Conservation (phyloP, 2,113 vertebrate genomes). For the Lichenostomus cassidix region DNA sequence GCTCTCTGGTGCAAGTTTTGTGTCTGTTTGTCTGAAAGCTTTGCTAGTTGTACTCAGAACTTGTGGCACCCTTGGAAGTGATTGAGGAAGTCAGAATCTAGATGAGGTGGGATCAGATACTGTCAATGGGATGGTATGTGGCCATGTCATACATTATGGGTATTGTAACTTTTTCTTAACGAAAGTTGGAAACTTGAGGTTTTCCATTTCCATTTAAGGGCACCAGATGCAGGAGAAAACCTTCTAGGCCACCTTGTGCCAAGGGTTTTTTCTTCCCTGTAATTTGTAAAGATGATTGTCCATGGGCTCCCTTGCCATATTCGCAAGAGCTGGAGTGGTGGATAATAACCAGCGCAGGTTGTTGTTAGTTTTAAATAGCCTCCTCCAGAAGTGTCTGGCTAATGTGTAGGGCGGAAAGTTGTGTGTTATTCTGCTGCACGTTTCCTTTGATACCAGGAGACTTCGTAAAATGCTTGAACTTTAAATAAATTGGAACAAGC, state of each 20-base stretch:
- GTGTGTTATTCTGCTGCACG: fast-evolving
- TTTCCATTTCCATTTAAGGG: slow-evolving; percentile 31
- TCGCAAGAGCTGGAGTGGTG: not conserved
- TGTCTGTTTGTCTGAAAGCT: not conserved
- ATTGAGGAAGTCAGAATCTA: not conserved
- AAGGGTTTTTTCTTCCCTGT: slow-evolving; percentile 3
- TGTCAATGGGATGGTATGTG: not conserved
- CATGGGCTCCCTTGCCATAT: not conserved
- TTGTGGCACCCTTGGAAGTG: not conserved
- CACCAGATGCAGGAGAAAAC: not conserved
- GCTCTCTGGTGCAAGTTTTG: not conserved
- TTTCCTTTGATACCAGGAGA: slow-evolving; percentile 5
- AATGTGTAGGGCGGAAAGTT: not conserved
- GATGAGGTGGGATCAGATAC: not conserved
- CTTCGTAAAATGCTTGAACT: not conserved
- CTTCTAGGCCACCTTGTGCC: not conserved
- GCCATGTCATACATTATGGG: not conserved
- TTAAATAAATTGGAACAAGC: not conserved
- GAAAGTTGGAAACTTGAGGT: not conserved
- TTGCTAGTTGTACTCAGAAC: not conserved
- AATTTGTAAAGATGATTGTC: not conserved
- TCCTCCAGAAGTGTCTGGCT: not conserved
- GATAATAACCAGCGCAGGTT: not conserved
- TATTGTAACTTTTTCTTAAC: not conserved
- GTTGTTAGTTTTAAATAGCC: not conserved